phyloP scores from a whole-genome alignment of 2,113 vertebrate genomes.

The Odocoileus hemionus region DNA sequence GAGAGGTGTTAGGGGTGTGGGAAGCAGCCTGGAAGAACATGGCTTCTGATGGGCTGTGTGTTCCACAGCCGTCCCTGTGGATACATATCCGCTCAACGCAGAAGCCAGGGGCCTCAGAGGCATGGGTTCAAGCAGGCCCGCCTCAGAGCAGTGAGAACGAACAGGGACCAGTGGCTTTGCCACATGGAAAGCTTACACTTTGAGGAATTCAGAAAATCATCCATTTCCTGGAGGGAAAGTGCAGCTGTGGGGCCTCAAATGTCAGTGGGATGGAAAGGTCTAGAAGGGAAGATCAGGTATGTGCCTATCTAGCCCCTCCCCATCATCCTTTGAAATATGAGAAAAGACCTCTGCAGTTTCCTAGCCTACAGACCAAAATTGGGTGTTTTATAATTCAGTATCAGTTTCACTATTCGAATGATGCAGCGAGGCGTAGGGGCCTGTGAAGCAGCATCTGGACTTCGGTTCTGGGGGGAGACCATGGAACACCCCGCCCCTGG shows the following conservation, averaged over 20 bases:
- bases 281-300: not conserved
- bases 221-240: not conserved
- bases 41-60: not conserved
- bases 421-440: not conserved
- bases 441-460: not conserved
- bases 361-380: too few relatives aligned
- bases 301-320: not conserved
- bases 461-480: too few relatives aligned
- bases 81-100: not conserved
- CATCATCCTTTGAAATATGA: not conserved
- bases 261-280: not conserved
- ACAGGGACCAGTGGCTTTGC: not conserved
- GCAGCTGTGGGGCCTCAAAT: not conserved
- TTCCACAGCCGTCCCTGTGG: rapidly evolving
- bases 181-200: too few relatives aligned
- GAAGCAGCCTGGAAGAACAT: not conserved
- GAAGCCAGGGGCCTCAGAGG: not conserved
- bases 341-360: not conserved
- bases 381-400: not conserved
- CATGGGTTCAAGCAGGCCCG: not conserved
- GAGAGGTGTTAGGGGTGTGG: not conserved
- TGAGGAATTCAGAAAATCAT: not conserved
- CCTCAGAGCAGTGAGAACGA: not conserved
- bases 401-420: not conserved
- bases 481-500: rapidly evolving